phyloP scores from a whole-genome alignment of 1,140 invertebrate species.

The Tribolium madens region DNA sequence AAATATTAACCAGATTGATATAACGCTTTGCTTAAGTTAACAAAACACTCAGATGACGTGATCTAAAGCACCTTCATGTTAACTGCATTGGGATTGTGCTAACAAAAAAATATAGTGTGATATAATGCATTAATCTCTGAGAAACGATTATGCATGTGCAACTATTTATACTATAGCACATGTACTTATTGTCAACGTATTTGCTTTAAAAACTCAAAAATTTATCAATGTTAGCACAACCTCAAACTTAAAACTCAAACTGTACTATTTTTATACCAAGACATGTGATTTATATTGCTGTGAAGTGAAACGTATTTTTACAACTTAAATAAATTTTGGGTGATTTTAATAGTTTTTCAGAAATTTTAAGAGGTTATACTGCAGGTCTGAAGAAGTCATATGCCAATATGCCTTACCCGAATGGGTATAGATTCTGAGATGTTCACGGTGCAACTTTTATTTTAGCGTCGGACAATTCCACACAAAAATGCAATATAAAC shows the following conservation, averaged over 20 bases:
- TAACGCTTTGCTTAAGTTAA: conserved; percentile 34
- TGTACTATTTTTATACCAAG: conserved; percentile 39
- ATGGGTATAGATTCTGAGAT: too few species aligned
- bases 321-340: conserved; percentile 21
- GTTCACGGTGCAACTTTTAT: too few species aligned
- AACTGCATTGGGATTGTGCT: conserved; percentile 12
- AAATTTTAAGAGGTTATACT: too few species aligned
- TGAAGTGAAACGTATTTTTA: conserved; percentile 25
- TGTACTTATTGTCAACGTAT: conserved; percentile 27
- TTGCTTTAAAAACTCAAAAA: background rate
- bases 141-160: background rate
- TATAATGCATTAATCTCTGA: background rate
- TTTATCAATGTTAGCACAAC: background rate
- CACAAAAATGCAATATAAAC: too few species aligned
- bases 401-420: too few species aligned
- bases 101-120: background rate
- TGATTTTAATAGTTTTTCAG: background rate
- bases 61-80: conserved; percentile 22
- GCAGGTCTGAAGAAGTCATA: too few species aligned
- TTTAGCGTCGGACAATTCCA: too few species aligned
- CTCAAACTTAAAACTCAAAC: background rate
- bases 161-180: conserved; percentile 42
- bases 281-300: conserved; percentile 46
- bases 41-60: conserved; percentile 39
- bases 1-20: conserved; percentile 27